Base-by-base conservation (phyloP, 2,888 invertebrate species). In the Leucozona laternaria region DNA sequence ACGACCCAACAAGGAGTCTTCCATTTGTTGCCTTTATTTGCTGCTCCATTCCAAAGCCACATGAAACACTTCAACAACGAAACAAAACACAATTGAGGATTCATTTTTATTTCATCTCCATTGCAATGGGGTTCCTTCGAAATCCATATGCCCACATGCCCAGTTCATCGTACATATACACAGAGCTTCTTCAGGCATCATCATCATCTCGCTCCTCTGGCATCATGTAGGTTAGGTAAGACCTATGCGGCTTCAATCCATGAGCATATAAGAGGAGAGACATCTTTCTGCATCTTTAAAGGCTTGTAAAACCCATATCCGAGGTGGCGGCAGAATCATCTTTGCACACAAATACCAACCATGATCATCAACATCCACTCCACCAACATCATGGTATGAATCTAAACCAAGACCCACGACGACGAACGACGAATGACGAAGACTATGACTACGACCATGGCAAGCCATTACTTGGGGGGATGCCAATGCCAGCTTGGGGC, bases 1-100 rank as follows among this genome's bases (percentile, higher is more conserved):
- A 86, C 75, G 73, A 82, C 78, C 82, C 86, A 82, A 86, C 78
- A 71, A 86, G 86, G 86, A 86, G 86, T 86, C 82, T 79, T 86
- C 86, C 86, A 86, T 86, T 86, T 86, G 82, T 71, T 86, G 78
- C 82, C 81, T 79, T 86, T 86, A 86, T 82, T 78, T 82, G 78
- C 66, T 48, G 11, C 82, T 82, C 81, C 78, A 76, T 75, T 78
- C 86, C 82, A 86, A 82, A 82, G 82, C 82, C 82, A 86, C 86
- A 86, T 86, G 86, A 86, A 86, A 86, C 86, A 86, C 86, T 86
- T 86, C 86, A 86, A 82, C 85, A 86, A 28, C 53, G 28, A 60
- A 73, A 20, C 68, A 62, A 73, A 62, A 80, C 64, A 73, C 48
- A 81, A 71, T 71, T 53, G 82, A 75, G 55, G 58, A 82, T 86